Evolutionary conservation across 2,113 vertebrate species (phyloP).

Genomic region (Prochilodus magdalenae): DNA sequence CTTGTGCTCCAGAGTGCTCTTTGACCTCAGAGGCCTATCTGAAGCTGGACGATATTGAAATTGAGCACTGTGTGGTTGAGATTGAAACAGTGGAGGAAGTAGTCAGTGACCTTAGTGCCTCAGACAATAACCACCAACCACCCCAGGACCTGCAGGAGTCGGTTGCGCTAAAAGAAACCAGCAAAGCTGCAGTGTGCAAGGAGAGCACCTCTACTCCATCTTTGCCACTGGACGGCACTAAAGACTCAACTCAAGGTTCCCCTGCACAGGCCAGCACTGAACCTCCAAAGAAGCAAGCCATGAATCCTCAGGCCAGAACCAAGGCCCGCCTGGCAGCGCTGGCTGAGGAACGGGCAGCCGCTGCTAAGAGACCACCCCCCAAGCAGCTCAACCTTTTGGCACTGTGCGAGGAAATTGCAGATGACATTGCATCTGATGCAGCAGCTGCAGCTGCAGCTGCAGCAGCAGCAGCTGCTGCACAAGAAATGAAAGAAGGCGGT

Average conservation of each 20-base stretch:
- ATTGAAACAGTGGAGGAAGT: slow-evolving; percentile 60
- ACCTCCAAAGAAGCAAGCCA: slow-evolving; percentile 78
- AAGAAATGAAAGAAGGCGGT: slow-evolving; percentile 38
- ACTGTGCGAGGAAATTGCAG: slow-evolving; percentile 96
- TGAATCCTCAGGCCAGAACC: slow-evolving; percentile 82
- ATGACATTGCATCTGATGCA: slow-evolving; percentile 93
- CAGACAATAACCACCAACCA: slow-evolving; percentile 44
- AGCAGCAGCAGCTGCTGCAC: slow-evolving; percentile 46
- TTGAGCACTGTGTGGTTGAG: slow-evolving; percentile 72
- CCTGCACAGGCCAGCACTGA: slow-evolving; percentile 42
- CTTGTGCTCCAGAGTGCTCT: slow-evolving; percentile 31
- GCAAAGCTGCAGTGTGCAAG: slow-evolving; percentile 25
- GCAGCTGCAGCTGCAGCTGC: slow-evolving; percentile 38
- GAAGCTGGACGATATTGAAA: slow-evolving; percentile 72
- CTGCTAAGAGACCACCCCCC: slow-evolving; percentile 70
- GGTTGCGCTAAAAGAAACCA: slow-evolving; percentile 24
- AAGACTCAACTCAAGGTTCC: slow-evolving; percentile 18
- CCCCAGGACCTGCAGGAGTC: slow-evolving; percentile 29
- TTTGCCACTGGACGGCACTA: slow-evolving; percentile 43
- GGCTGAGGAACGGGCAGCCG: slow-evolving; percentile 78
- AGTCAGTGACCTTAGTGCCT: slow-evolving; percentile 56
- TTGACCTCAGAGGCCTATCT: slow-evolving; percentile 63
- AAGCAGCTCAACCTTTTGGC: slow-evolving; percentile 93
- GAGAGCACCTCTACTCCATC: slow-evolving; percentile 35
- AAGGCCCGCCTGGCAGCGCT: slow-evolving; percentile 80